phyloP scores from a whole-genome alignment of 2,797 vertebrate species.

The Sorex maritimensis region DNA sequence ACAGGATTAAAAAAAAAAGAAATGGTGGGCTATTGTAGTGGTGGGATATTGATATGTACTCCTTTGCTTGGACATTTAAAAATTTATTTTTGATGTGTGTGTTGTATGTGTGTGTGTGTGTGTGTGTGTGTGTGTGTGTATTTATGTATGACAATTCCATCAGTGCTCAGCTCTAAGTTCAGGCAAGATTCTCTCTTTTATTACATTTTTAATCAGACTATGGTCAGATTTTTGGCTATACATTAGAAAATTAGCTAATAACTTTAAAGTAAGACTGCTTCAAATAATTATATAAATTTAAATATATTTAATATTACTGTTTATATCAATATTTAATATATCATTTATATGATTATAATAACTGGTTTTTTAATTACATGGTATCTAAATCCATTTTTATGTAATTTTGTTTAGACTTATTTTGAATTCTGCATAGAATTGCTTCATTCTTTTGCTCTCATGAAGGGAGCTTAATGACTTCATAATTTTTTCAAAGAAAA shows the following conservation, averaged over 20 bases:
- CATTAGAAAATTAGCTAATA: neutral
- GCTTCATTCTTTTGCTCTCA: neutral
- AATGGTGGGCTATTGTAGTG: neutral
- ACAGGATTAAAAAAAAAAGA: no score
- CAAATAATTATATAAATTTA: no score
- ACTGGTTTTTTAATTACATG: conserved; percentile 17
- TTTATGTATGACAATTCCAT: no score
- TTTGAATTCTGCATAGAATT: neutral
- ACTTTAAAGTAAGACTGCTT: no score
- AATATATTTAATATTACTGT: no score
- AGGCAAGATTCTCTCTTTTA: neutral
- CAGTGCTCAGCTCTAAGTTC: no score
- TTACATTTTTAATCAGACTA: neutral
- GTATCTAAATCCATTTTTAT: conserved; percentile 27
- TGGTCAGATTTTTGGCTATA: neutral
- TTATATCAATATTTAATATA: no score
- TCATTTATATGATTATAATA: neutral
- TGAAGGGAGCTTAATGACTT: neutral
- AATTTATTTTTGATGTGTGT: no score
- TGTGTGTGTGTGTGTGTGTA: no score
- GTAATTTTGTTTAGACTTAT: neutral
- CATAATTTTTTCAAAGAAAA: neutral
- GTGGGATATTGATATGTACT: neutral
- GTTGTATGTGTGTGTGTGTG: no score
- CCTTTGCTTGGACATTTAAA: no score